Conservation (phyloP, 1,140 invertebrate species). For the Drusus annulatus region DNA sequence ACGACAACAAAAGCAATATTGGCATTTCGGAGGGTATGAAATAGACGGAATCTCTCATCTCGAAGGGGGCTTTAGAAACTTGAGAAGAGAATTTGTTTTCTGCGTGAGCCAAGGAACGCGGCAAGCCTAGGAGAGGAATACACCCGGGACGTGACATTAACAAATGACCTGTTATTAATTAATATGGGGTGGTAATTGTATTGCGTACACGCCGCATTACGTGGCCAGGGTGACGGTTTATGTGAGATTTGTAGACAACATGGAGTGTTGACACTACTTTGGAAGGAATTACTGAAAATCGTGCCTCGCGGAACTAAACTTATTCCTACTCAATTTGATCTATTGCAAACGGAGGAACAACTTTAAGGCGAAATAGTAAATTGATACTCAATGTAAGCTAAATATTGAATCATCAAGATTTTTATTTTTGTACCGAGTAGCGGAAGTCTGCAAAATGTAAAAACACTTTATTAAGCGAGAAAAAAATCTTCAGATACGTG, state of each 20-base stretch:
- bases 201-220: constrained; percentile 6
- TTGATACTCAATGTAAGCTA: too few species aligned
- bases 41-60: constrained; percentile 25
- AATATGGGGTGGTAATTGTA: constrained; percentile 54
- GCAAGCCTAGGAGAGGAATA: constrained; percentile 9
- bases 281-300: not conserved
- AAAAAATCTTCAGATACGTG: too few species aligned
- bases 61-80: constrained; percentile 22
- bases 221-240: constrained; percentile 40
- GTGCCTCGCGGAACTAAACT: not conserved
- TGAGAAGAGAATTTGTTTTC: constrained; percentile 15
- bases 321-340: constrained; percentile 12
- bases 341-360: constrained; percentile 1
- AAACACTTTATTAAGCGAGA: too few species aligned
- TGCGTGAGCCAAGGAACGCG: not conserved
- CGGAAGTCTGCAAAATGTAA: too few species aligned
- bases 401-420: too few species aligned
- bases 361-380: not conserved
- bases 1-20: constrained; percentile 24
- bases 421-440: too few species aligned
- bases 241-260: constrained; percentile 44
- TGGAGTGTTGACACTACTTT: constrained; percentile 28
- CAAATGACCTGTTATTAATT: constrained; percentile 59
- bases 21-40: constrained; percentile 22
- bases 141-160: constrained; percentile 53